These are phyloP conservation scores for Luscinia megarhynchos DNA, from an alignment of 2,797 vertebrate species.

Conservation along the genomic window DNA sequence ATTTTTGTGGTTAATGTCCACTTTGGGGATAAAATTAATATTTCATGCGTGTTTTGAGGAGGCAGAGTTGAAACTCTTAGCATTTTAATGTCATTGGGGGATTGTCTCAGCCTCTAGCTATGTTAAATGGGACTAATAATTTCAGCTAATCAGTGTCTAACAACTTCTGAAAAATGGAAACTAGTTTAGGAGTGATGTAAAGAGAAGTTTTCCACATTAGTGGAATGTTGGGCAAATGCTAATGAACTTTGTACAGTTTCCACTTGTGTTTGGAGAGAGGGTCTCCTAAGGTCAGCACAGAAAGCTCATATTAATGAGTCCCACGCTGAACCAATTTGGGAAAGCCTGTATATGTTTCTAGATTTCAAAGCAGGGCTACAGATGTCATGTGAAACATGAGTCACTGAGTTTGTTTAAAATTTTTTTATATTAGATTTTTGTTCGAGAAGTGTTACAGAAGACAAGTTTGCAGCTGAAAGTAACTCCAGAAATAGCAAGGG, in stretches of 20 bases:
- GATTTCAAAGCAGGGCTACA: neutral
- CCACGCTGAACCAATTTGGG: neutral
- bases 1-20: constrained; percentile 61
- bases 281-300: constrained; percentile 49
- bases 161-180: constrained; percentile 67
- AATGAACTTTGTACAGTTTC: constrained; percentile 58
- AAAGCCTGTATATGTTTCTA: neutral
- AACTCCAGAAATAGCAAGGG: neutral
- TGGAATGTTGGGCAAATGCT: constrained; percentile 43
- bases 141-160: constrained; percentile 59
- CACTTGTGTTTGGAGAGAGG: constrained; percentile 41
- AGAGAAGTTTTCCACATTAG: constrained; percentile 67
- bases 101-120: constrained; percentile 63
- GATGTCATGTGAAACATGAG: neutral
- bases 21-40: constrained; percentile 58
- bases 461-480: neutral
- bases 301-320: neutral
- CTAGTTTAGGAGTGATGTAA: constrained; percentile 52
- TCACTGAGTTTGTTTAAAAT: neutral
- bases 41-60: constrained; percentile 52
- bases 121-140: constrained; percentile 61
- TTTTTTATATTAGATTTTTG: neutral
- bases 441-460: neutral
- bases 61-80: constrained; percentile 24
- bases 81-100: constrained; percentile 39